A percentile compares a stretch with the other conserved stretches of the same genome.
Evolutionary conservation across 2,113 vertebrate species (phyloP).

Genomic region (Nansenia antarctica): DNA sequence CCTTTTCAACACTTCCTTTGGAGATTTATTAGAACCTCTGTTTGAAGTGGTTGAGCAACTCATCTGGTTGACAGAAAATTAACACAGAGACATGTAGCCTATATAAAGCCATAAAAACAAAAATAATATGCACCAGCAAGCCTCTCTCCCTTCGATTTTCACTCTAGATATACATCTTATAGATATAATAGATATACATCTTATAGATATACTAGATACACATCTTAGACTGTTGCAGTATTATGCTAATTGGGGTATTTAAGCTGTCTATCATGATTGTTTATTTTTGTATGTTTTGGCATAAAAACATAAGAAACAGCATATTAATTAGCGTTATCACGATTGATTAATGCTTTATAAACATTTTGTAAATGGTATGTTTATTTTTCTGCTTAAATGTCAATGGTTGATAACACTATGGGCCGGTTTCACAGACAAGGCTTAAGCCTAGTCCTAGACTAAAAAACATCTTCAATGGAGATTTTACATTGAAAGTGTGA

Average conservation of each 20-base stretch:
- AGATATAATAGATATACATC: neutral
- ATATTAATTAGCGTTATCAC: too few relatives aligned
- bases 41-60: conserved; percentile 32
- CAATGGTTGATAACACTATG: too few relatives aligned
- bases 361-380: neutral
- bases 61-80: conserved; percentile 35
- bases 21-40: conserved; percentile 19
- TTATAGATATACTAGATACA: neutral
- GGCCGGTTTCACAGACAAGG: too few relatives aligned
- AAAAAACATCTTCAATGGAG: too few relatives aligned
- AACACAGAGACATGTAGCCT: neutral
- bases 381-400: too few relatives aligned
- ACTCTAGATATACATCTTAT: too few relatives aligned
- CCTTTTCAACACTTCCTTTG: conserved; percentile 16
- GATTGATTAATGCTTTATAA: neutral
- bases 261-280: neutral
- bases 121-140: too few relatives aligned
- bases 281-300: neutral
- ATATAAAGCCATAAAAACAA: neutral
- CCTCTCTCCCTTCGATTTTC: too few relatives aligned
- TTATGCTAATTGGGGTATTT: neutral
- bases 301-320: neutral
- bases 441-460: too few relatives aligned
- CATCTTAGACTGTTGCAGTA: neutral
- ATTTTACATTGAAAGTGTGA: too few relatives aligned